phyloP scores from a whole-genome alignment of 1,140 invertebrate genomes.

The Sarcophaga bullata region DNA sequence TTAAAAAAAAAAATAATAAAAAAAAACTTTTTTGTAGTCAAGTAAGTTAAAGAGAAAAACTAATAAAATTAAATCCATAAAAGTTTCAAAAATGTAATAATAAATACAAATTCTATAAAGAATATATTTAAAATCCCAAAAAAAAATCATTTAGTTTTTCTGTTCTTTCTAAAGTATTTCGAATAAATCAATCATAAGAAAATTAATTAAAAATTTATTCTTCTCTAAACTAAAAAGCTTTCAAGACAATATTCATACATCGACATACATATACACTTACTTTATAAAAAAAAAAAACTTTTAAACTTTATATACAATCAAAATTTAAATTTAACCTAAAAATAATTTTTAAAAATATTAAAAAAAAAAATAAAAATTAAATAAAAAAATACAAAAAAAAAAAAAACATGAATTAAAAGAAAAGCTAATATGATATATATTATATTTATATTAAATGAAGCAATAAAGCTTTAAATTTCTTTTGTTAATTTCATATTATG shows the following conservation, averaged over 20 bases:
- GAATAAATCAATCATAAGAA: neutral
- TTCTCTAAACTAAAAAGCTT: conserved; percentile 11
- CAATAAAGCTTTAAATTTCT: no score
- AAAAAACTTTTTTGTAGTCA: conserved; percentile 32
- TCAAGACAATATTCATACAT: conserved; percentile 8
- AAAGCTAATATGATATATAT: no score
- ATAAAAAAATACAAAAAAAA: neutral
- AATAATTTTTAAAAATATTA: conserved; percentile 14
- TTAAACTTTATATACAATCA: conserved; percentile 25
- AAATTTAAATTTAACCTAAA: conserved; percentile 19
- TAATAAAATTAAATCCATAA: conserved; percentile 4
- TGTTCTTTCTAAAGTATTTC: neutral
- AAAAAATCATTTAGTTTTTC: neutral
- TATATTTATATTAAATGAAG: no score
- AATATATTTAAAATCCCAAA: neutral
- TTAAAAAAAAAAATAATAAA: conserved; percentile 6
- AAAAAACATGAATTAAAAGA: no score
- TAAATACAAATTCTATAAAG: neutral
- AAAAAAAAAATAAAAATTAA: conserved; percentile 32
- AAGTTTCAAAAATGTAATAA: conserved; percentile 33
- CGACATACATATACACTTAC: neutral
- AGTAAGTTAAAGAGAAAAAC: conserved; percentile 12
- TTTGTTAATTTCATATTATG: no score
- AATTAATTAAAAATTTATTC: neutral
- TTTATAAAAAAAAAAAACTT: neutral